A percentile compares a stretch with the other conserved stretches of the same genome.
phyloP scores from a whole-genome alignment of 2,888 invertebrate genomes.

The Diarsia rubi region DNA sequence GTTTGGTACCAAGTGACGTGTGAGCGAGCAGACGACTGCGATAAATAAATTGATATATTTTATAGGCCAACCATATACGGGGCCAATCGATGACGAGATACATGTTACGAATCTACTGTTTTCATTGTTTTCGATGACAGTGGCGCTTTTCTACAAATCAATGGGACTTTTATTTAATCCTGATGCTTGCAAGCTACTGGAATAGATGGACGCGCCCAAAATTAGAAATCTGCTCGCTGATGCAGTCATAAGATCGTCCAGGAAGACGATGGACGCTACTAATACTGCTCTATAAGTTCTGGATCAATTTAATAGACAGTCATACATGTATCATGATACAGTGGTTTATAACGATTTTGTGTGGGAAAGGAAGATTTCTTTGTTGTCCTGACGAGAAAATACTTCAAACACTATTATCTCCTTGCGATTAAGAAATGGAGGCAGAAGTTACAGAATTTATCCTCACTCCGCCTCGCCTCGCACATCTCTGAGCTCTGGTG shows the following conservation, averaged over 20 bases:
- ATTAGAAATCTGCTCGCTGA: too few species aligned
- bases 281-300: background rate
- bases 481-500: too few species aligned
- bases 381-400: too few species aligned
- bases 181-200: background rate
- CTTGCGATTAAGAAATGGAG: too few species aligned
- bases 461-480: too few species aligned
- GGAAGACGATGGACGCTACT: background rate
- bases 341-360: background rate
- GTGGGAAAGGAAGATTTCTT: background rate
- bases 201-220: background rate
- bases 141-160: background rate
- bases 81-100: conserved; percentile 1
- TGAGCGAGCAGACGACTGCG: background rate
- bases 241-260: too few species aligned
- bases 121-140: background rate
- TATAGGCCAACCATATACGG: conserved; percentile 6
- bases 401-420: too few species aligned
- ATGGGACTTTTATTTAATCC: background rate
- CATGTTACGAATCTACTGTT: background rate
- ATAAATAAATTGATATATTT: conserved; percentile 12
- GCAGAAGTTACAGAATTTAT: too few species aligned
- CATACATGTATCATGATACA: background rate
- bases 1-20: conserved; percentile 29
- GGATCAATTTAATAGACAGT: background rate